Percentiles rank a stretch among this genome's conserved stretches.
Evolutionary conservation across 2,113 vertebrate genomes (phyloP).

Genomic region (Athene noctua): DNA sequence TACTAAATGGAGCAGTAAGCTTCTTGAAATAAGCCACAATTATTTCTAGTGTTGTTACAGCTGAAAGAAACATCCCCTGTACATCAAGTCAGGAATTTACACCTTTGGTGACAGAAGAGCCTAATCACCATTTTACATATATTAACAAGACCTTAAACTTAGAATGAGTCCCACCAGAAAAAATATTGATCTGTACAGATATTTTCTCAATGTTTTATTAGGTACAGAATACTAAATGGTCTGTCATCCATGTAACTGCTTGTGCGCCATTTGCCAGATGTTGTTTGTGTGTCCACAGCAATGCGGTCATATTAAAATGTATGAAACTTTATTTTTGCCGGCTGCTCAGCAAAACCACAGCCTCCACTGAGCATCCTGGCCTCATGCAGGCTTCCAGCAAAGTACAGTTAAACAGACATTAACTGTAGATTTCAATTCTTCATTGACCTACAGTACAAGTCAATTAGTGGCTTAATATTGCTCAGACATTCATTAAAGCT

Average conservation of each 20-base stretch:
- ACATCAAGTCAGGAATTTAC: neutral
- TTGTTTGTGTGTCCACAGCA: slow-evolving; percentile 26
- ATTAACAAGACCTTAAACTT: neutral
- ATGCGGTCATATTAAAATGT: slow-evolving; percentile 15
- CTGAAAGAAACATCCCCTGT: neutral
- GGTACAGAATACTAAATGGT: neutral
- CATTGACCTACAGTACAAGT: slow-evolving; percentile 1
- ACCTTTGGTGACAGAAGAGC: neutral
- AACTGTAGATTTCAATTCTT: slow-evolving; percentile 13
- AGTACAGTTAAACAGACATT: neutral
- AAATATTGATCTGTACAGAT: neutral
- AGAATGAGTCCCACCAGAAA: neutral
- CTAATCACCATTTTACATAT: neutral
- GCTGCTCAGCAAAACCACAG: neutral
- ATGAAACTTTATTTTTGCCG: neutral
- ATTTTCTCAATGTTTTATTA: neutral
- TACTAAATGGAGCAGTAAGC: neutral
- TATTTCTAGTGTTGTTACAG: neutral
- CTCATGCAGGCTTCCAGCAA: neutral
- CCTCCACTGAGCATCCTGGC: neutral
- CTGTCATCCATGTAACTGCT: slow-evolving; percentile 9
- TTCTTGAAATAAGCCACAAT: neutral
- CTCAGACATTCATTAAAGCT: slow-evolving; percentile 17
- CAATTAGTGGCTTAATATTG: slow-evolving; percentile 35
- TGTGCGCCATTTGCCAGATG: slow-evolving; percentile 31